Evolutionary conservation across 2,113 vertebrate genomes (phyloP), one percentile per base, ranked within the genome.

Genomic region (Prinia subflava): DNA sequence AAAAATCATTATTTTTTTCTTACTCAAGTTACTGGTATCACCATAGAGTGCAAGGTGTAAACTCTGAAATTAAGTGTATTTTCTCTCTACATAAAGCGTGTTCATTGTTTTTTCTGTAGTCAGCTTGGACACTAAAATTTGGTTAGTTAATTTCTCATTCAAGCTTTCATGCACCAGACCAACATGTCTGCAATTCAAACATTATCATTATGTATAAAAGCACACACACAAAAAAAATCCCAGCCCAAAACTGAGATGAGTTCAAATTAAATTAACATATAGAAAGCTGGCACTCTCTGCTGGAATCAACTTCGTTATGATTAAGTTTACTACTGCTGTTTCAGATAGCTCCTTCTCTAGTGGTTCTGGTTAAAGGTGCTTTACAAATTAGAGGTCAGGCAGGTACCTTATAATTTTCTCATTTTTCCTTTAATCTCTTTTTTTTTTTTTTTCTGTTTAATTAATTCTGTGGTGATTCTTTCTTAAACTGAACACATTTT

Each of bases 321-420:
- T 73, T 49, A 85, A 77, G 84, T 68, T 90, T 57, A 75, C 31
- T 55, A 44, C 52, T 59, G 56, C 78, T 83, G 64, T 69, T 87
- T 90, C 56, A 89, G 42, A 49, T 17, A 75, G 62, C 41, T 82
- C 23, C 10, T 88, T 93, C 69, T 90, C 67, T 68, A 28, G 8
- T 64, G 70, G 84, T 91, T 94, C 89, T 94, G 59, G 77, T 46
- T 79, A 59, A 91, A 94, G 74, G 52, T 94, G 73, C 56, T 93
- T 91, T 89, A 80, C 24, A 77, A 84, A 92, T 94, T 78, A 89
- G 81, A 79, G 62, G 37, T 73, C 65, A 90, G 57, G 28, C 27
- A 87, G 35, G 33, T 77, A 69, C 47, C 68, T 60, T 24, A 77
- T 80, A 3, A 93, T 94, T 95, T 94, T 73, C 67, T 82, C 33